These are phyloP conservation scores for Callithrix jacchus DNA, from an alignment of 2,113 vertebrate species.

Conservation along the genomic window DNA sequence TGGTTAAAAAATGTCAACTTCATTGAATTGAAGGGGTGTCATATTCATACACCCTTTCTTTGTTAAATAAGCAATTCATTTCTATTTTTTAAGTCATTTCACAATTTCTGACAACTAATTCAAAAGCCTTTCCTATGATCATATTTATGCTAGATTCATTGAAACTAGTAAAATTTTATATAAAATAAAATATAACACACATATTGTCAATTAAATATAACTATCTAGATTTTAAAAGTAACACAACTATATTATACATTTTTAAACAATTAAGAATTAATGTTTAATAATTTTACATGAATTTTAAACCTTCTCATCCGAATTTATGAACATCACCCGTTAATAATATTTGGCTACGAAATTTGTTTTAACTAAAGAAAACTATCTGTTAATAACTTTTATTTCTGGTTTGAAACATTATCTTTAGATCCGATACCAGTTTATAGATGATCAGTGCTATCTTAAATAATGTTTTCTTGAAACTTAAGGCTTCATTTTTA, in stretches of 20 bases:
- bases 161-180: background rate
- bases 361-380: constrained; percentile 28
- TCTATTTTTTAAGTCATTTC: background rate
- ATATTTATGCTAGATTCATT: background rate
- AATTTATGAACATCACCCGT: background rate
- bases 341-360: background rate
- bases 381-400: background rate
- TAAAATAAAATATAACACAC: background rate
- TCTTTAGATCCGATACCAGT: background rate
- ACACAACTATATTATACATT: background rate
- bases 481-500: background rate
- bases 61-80: background rate
- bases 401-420: constrained; percentile 23
- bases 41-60: background rate
- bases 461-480: background rate
- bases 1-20: background rate
- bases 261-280: constrained; percentile 3
- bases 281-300: background rate
- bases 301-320: background rate
- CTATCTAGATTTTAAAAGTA: background rate
- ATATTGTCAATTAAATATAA: background rate
- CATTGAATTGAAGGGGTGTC: background rate
- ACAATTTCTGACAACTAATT: background rate
- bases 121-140: background rate
- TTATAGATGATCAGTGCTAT: background rate